Base-by-base conservation (phyloP, 2,113 vertebrate species). In the Genyomyrus donnyi region DNA sequence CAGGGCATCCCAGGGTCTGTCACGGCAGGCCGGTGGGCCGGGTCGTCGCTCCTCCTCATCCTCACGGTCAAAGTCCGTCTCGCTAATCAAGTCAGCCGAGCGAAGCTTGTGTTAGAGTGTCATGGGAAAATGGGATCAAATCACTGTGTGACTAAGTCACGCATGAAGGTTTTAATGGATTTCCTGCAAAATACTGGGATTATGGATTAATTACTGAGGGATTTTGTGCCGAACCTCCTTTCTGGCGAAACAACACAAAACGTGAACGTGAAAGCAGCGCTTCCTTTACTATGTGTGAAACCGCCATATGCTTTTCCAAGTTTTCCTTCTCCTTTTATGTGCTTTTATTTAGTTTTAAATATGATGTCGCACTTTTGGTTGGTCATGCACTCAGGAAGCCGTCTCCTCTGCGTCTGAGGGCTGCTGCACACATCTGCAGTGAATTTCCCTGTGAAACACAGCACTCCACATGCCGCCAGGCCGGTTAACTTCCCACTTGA, bases 131-230 rank as follows among this genome's bases (percentile, higher is more conserved):
- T 87, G 45, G 45, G 85, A 52, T 52, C 46, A 87, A 52, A 31
- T 31, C 85, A 52, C 27, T 52, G n/a, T 50, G 48, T 27, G n/a
- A 52, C 13, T 52, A 87, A 52, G 13, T 52, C 21, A 35, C 49
- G 21, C n/a, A 31, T 87, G 85, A 87, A 85, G 83, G 42, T 45
- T 85, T 85, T 48, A 85, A 85, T 85, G 83, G 83, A 85, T 85
- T 85, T 85, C 83, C 42, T 85, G 83, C 39, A 52, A 52, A 87
- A 87, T n/a, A 53, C 42, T 87, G 49, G 49, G 85, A 87, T 87
- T 87, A 87, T 52, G 24, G 85, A n/a, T n/a, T 53, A 31, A 48
- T 48, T 85, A 21, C 15, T 3, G 46, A 49, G 42, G 46, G 46
- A 49, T 85, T 52, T 87, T 9, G 27, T 35, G 27, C 85, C 17